Base-by-base conservation (phyloP, 2,888 invertebrate genomes). In the Galerucella nymphaeae region DNA sequence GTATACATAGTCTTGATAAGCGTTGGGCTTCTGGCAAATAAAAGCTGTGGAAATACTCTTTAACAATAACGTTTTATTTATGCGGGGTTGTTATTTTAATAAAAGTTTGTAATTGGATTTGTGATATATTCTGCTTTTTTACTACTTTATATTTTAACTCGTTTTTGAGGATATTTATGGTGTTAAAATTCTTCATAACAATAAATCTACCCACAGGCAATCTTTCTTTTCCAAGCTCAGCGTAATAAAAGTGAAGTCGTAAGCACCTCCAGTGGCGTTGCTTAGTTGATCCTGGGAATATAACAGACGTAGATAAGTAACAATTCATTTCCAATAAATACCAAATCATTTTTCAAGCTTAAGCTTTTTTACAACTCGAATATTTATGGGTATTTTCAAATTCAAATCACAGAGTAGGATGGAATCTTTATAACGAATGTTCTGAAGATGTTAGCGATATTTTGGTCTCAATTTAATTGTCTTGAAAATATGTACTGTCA, bases 101-200 rank as follows among this genome's bases (percentile, higher is more conserved):
- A 6, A 48, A 48, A 14, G 48, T 48, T 48, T 48, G n/a, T 48
- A 48, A 48, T 48, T 48, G 48, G 48, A 5, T 48, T 48, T n/a
- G 48, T 48, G 48, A 48, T 48, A 48, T 48, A 48, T 48, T 48
- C n/a, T 48, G 48, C 48, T 48, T n/a, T 48, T 48, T 48, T n/a
- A n/a, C 4, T 4, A 48, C 48, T 48, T 48, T 48, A 14, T 48
- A 48, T 48, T 48, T 48, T n/a, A 48, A 48, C n/a, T 5, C n/a
- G n/a, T 14, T 48, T 48, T 48, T n/a, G n/a, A 13, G 48, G 48
- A 48, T 48, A 48, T 48, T 48, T 48, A 48, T 48, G 48, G 48
- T 48, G 48, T n/a, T 48, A 48, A 48, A 48, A n/a, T 48, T 48
- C 10, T 48, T 3, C n/a, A 48, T 48, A 48, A 48, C 48, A 14